Evolutionary conservation across 2,113 vertebrate species (phyloP), one percentile per base, ranked within the genome.

Genomic region (Burhinus oedicnemus): DNA sequence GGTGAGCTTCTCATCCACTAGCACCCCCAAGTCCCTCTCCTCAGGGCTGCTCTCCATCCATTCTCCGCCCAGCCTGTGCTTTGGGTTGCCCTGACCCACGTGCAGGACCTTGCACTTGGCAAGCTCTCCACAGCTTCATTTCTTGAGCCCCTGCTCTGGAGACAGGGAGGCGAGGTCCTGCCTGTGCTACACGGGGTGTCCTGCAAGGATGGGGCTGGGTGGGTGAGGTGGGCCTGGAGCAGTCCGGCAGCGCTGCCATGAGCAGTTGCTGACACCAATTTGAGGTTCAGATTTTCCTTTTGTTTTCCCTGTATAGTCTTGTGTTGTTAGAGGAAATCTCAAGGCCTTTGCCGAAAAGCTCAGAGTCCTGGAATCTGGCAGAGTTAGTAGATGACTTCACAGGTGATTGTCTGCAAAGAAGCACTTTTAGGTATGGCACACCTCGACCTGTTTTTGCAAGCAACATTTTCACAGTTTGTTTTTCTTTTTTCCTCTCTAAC

Each of bases 181-280:
- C 40, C 57, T 12, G 26, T 20, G 45, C 27, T 61, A 9, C 23
- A 0, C 3, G 11, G 44, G 52, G 6, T 19, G 60, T 6, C 61
- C 51, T 15, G 25, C 25, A 7, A 42, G 42, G 42, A 9, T 26
- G 42, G 18, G 57, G 20, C 26, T 14, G 8, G 26, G 15, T 25
- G 44, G 26, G 57, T 23, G 38, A 20, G 38, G 23, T 5, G 57
- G 15, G 40, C 15, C 12, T 15, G 87, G 27, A 34, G 64, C 54
- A 23, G 58, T 4, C n/a, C 0, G 14, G 40, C 45, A 8, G 19
- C 2, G 12, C 9, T 25, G 74, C 18, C 6, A 0, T 36, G 22
- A 8, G 44, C 42, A 30, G 51, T 44, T 5, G 5, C 51, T 14
- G 21, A 4, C 38, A 19, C 19, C 3, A 4, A 34, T 32, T 0